Evolutionary conservation across 2,888 invertebrate species (phyloP), one percentile per base, ranked within the genome.

Genomic region (Odontocerum albicorne): DNA sequence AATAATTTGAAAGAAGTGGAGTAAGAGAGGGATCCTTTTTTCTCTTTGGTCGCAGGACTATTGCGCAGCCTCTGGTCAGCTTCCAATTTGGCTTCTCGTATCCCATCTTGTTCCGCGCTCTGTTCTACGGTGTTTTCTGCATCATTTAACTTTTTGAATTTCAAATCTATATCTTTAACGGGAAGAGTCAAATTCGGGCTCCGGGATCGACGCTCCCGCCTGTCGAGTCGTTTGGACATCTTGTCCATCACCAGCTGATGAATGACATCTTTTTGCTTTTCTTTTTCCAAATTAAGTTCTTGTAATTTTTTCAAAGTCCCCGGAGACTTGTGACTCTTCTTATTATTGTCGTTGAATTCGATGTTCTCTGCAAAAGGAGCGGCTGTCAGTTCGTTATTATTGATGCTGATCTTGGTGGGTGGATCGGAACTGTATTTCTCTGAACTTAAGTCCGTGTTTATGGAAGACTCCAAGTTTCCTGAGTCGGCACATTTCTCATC

Each of bases 191-290:
- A 33, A 13, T 73, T 73, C 1, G 72, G 72, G 16, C 70, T 70
- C 8, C 81, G 73, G 62, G 79, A 80, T 1, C 84, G 75, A 53
- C 81, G 81, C 56, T 83, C 71, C 51, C 81, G 80, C 64, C 79
- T 82, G 63, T 82, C 84, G 2, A 80, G 78, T n/a, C 78, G 85
- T 64, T 86, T 84, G 2, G 83, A 81, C 64, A 90, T 74, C 70
- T 89, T 86, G 66, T 88, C 90, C 80, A 92, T 83, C 46, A 93
- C 87, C 72, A 93, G 76, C 68, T 92, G 86, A 65, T 92, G 85
- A 40, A 93, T 88, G 19, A 92, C 77, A 67, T 87, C 88, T 61
- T 91, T 92, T 70, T 92, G 91, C 66, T 90, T 87, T 32, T 87
- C 87, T 50, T 91, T 79, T 67, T 91, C 90, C 66, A 87, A 83